Conservation (phyloP, 2,888 invertebrate species). For the Perdita meconis region DNA sequence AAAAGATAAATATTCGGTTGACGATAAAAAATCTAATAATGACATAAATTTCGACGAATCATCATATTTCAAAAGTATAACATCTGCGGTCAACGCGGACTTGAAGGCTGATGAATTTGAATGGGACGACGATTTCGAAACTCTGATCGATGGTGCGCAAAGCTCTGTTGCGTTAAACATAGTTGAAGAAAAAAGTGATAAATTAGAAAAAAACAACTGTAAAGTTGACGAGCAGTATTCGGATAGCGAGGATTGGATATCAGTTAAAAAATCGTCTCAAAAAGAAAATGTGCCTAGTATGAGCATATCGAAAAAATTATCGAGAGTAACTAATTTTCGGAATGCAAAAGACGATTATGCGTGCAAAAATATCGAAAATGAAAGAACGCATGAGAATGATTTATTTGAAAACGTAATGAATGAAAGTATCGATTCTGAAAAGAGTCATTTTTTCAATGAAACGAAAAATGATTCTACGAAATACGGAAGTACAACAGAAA, state of each 20-base stretch:
- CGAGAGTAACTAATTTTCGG: neutral
- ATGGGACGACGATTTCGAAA: slow-evolving; percentile 74
- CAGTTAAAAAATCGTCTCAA: slow-evolving; percentile 15
- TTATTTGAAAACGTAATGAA: neutral
- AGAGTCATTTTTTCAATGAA: slow-evolving; percentile 6
- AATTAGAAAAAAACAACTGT: neutral
- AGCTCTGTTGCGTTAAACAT: neutral
- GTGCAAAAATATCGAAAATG: no score
- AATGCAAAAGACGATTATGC: neutral
- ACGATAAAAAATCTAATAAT: neutral
- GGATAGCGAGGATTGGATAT: slow-evolving; percentile 30
- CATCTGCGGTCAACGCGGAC: neutral
- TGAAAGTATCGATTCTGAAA: neutral
- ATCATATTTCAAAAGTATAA: neutral
- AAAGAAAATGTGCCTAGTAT: neutral
- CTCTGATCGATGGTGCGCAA: neutral
- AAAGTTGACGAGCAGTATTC: neutral
- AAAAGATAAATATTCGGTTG: neutral
- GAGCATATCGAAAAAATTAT: slow-evolving; percentile 41
- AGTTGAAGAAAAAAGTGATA: neutral
- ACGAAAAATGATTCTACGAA: neutral
- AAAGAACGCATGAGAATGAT: no score
- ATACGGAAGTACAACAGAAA: neutral
- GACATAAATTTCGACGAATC: neutral
- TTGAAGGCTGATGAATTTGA: slow-evolving; percentile 61